Percentiles rank a stretch among this genome's conserved stretches.
Conservation (phyloP, 2,113 vertebrate species). For the Ibidorhyncha struthersii region DNA sequence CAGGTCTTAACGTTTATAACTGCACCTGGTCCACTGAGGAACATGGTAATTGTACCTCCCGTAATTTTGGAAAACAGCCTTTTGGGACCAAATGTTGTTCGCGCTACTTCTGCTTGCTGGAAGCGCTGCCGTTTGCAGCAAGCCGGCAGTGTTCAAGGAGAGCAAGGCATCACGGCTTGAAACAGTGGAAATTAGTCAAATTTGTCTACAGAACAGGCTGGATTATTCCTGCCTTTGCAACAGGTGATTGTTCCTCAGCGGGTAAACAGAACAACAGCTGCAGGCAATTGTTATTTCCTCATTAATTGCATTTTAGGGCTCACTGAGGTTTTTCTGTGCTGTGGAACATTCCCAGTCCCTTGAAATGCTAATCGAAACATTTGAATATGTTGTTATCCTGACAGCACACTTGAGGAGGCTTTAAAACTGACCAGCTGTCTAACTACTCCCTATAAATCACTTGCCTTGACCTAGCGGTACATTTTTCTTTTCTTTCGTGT, state of each 20-base stretch:
- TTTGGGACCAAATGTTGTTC: not conserved
- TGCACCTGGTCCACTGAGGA: not conserved
- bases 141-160: not conserved
- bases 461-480: slow-evolving; percentile 16
- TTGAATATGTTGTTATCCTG: slow-evolving; percentile 55
- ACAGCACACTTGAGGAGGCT: slow-evolving; percentile 4
- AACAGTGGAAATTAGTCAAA: not conserved
- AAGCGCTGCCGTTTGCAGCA: not conserved
- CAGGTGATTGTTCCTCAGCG: not conserved
- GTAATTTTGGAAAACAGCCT: not conserved
- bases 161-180: not conserved
- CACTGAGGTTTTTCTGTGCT: not conserved
- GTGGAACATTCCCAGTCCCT: not conserved
- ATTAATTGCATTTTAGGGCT: slow-evolving; percentile 31
- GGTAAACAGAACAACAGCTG: not conserved
- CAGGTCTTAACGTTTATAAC: not conserved
- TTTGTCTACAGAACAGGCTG: not conserved
- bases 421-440: slow-evolving; percentile 34
- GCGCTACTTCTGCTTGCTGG: not conserved
- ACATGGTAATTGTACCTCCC: not conserved
- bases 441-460: slow-evolving; percentile 41
- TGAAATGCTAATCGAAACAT: slow-evolving; percentile 40
- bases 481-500: slow-evolving; percentile 62
- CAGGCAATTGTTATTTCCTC: slow-evolving; percentile 23
- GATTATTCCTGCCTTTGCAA: not conserved